Conservation (phyloP, 1,140 invertebrate species). For the Adoxophyes honmai region DNA sequence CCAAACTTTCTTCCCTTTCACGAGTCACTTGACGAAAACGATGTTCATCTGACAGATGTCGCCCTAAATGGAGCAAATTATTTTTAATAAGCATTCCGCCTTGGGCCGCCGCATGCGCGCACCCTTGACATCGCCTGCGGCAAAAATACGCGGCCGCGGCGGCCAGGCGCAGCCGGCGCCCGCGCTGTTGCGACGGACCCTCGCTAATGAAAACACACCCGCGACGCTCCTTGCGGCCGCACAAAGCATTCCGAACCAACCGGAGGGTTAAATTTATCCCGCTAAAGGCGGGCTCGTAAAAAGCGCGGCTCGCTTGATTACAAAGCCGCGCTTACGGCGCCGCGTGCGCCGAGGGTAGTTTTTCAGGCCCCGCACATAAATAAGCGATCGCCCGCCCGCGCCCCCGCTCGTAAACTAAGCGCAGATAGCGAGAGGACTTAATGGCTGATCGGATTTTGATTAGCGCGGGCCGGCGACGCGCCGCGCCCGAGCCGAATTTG, state of each 20-base stretch:
- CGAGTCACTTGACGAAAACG: too few relatives aligned
- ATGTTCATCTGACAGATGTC: too few relatives aligned
- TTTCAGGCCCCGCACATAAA: conserved; percentile 67
- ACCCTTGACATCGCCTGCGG: conserved; percentile 22
- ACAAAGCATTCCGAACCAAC: conserved; percentile 44
- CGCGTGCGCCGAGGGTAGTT: conserved; percentile 52
- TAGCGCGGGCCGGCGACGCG: conserved; percentile 70
- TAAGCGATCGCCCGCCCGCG: conserved; percentile 54
- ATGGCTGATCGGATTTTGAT: conserved; percentile 77
- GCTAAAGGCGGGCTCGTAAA: conserved; percentile 63
- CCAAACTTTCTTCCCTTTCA: too few relatives aligned
- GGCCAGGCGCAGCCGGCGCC: conserved; percentile 5
- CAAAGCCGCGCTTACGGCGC: conserved; percentile 30
- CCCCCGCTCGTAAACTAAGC: conserved; percentile 69
- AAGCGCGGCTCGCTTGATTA: conserved; percentile 67
- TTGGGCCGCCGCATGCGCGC: neutral
- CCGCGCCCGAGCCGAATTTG: conserved; percentile 63
- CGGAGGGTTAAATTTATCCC: conserved; percentile 60
- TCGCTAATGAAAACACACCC: neutral
- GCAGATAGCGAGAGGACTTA: conserved; percentile 72
- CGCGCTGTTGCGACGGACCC: neutral
- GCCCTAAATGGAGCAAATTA: too few relatives aligned
- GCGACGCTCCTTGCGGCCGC: conserved; percentile 9
- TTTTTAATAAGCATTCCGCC: neutral
- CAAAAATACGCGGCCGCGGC: conserved; percentile 53